Base-by-base conservation (phyloP, 2,888 invertebrate genomes). In the Coelopa pilipes region DNA sequence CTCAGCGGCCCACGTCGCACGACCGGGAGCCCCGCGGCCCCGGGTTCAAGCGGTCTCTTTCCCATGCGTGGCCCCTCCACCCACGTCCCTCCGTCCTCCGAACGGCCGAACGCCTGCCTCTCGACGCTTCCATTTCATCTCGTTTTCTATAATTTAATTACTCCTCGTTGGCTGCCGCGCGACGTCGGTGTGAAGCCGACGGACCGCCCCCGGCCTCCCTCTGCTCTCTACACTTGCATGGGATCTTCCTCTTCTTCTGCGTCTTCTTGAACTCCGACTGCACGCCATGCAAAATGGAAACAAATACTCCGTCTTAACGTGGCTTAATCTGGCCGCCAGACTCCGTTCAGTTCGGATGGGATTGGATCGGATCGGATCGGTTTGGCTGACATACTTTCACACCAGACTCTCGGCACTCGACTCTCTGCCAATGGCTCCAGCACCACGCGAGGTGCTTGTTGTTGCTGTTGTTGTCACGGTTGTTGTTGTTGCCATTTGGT, bases 311-410 rank as follows among this genome's bases (percentile, higher is more conserved):
- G 57, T 19, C 57, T 57, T 10, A 17, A 13, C 57, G 11, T 57
- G 57, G 19, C 21, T 57, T 19, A 11, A 17, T 59, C 34, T n/a
- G 19, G 66, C 17, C 19, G 66, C 17, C 19, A 45, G 67, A 19
- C 71, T 34, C 34, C 34, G 34, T 34, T 34, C 34, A n/a, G 55
- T 69, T 68, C 19, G 47, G 17, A 9, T 46, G 50, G 19, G 46
- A 17, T 72, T 70, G 49, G 68, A n/a, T n/a, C n/a, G 63, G 55
- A 65, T 68, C 19, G 47, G 17, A 9, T 46, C 57, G 19, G 46
- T 46, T 72, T 70, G 49, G 68, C 72, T 78, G 77, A 76, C 78
- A 78, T 76, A 78, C 78, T 78, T 78, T 78, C 78, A 76, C 78
- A 78, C 69, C 75, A n/a, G 46, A 13, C 15, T 15, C n/a, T n/a